These are phyloP conservation scores for Enteromius viviparus DNA, from an alignment of 2,797 vertebrate genomes.

Conservation along the genomic window DNA sequence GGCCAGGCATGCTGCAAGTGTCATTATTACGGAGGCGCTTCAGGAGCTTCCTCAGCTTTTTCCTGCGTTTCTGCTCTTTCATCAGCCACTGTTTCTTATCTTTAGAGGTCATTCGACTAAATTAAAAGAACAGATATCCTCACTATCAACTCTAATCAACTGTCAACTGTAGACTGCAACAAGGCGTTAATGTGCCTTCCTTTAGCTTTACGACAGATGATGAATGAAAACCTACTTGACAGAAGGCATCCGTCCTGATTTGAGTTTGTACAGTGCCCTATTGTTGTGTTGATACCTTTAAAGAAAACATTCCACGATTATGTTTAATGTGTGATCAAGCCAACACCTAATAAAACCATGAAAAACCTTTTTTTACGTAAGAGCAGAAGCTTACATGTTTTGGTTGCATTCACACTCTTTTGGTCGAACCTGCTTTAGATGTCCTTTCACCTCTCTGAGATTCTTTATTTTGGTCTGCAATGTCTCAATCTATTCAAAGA, in stretches of 20 bases:
- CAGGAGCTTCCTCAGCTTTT: slow-evolving; percentile 94
- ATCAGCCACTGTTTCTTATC: slow-evolving; percentile 88
- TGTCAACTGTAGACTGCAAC: background rate
- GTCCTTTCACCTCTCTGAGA: slow-evolving; percentile 91
- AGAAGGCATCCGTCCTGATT: slow-evolving; percentile 78
- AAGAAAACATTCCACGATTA: background rate
- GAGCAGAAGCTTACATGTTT: slow-evolving; percentile 78
- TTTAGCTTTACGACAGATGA: background rate
- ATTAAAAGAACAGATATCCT: background rate
- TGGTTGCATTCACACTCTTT: slow-evolving; percentile 91
- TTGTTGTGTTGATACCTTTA: slow-evolving; percentile 83
- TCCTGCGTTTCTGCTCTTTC: slow-evolving; percentile 92
- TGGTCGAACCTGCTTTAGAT: slow-evolving; percentile 91
- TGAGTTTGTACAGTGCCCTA: slow-evolving; percentile 82
- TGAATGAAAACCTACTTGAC: slow-evolving; percentile 77
- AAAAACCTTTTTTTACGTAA: background rate
- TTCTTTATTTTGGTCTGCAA: slow-evolving; percentile 98
- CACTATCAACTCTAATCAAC: background rate
- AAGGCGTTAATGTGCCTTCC: background rate
- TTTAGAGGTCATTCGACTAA: slow-evolving; percentile 61
- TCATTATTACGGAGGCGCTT: slow-evolving; percentile 96
- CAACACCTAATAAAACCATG: slow-evolving; percentile 41
- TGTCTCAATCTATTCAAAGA: slow-evolving; percentile 87
- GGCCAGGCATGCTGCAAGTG: slow-evolving; percentile 97
- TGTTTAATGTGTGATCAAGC: background rate